phyloP scores from a whole-genome alignment of 2,888 invertebrate species.

The Gastracanthus pulcherrimus region DNA sequence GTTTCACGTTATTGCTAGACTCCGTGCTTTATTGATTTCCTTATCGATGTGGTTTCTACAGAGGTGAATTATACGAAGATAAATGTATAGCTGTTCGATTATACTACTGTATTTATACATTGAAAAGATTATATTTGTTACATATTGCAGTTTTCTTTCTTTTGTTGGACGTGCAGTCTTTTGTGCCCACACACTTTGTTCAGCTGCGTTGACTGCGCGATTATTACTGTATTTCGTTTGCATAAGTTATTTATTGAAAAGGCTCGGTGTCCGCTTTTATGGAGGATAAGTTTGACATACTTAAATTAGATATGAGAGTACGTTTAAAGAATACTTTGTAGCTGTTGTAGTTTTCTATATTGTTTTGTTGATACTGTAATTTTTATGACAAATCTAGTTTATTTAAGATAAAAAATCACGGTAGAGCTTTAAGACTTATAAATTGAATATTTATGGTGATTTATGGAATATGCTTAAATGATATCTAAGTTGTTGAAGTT shows the following conservation, averaged over 20 bases:
- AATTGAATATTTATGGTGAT: too few relatives aligned
- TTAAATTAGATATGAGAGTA: not conserved
- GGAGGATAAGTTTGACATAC: not conserved
- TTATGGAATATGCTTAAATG: not conserved
- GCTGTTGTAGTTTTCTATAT: not conserved
- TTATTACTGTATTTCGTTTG: not conserved
- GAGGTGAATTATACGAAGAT: too few relatives aligned
- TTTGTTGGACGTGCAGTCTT: not conserved
- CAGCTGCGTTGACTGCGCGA: not conserved
- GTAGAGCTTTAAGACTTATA: not conserved
- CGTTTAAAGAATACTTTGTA: not conserved
- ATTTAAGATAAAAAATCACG: not conserved
- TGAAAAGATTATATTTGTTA: not conserved
- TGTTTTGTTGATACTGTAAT: not conserved
- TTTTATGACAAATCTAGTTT: not conserved
- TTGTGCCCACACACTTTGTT: not conserved
- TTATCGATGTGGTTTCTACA: too few relatives aligned
- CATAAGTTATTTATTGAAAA: not conserved
- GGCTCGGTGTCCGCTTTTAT: not conserved
- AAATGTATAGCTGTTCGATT: too few relatives aligned
- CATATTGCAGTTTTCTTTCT: not conserved
- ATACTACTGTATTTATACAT: not conserved
- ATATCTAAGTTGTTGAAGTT: not conserved
- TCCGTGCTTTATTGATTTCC: not conserved
- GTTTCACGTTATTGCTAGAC: not conserved